Percentiles rank a stretch among this genome's conserved stretches.
phyloP scores from a whole-genome alignment of 2,797 vertebrate species.

The Myripristis jacobus region DNA sequence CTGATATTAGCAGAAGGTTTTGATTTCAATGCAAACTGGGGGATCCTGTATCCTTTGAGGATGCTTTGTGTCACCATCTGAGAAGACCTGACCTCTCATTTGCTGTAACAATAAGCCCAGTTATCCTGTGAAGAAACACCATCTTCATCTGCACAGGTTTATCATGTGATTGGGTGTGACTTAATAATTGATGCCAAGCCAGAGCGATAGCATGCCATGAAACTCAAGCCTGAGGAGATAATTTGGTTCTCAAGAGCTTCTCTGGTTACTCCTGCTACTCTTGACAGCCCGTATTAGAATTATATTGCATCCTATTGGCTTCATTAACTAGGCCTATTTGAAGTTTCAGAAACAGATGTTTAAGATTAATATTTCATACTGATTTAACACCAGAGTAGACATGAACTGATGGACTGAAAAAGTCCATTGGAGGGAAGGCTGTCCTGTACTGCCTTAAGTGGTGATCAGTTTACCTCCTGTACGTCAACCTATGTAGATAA shows the following conservation, averaged over 20 bases:
- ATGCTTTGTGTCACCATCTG: background rate
- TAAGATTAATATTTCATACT: background rate
- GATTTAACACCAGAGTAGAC: background rate
- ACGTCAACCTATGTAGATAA: background rate
- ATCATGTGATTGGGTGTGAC: slow-evolving; percentile 57
- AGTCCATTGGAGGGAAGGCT: background rate
- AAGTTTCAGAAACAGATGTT: background rate
- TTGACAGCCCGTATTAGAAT: slow-evolving; percentile 29
- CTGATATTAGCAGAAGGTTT: slow-evolving; percentile 55
- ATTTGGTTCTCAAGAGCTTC: slow-evolving; percentile 69
- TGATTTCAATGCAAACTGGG: slow-evolving; percentile 38
- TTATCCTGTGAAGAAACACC: slow-evolving; percentile 42
- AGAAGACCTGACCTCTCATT: slow-evolving; percentile 44
- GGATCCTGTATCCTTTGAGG: slow-evolving; percentile 15
- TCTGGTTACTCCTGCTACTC: slow-evolving; percentile 60
- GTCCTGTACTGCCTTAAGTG: background rate
- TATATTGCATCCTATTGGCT: slow-evolving; percentile 6
- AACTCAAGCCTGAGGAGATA: slow-evolving; percentile 79
- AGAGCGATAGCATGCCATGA: slow-evolving; percentile 68
- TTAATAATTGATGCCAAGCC: slow-evolving; percentile 83
- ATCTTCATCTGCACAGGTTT: slow-evolving; percentile 62
- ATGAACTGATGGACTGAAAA: background rate
- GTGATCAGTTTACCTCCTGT: background rate
- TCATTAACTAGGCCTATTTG: background rate
- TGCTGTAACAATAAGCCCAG: slow-evolving; percentile 56